Percentiles rank a stretch among this genome's conserved stretches.
Conservation (phyloP, 2,113 vertebrate genomes). For the Mormoops blainvillei region DNA sequence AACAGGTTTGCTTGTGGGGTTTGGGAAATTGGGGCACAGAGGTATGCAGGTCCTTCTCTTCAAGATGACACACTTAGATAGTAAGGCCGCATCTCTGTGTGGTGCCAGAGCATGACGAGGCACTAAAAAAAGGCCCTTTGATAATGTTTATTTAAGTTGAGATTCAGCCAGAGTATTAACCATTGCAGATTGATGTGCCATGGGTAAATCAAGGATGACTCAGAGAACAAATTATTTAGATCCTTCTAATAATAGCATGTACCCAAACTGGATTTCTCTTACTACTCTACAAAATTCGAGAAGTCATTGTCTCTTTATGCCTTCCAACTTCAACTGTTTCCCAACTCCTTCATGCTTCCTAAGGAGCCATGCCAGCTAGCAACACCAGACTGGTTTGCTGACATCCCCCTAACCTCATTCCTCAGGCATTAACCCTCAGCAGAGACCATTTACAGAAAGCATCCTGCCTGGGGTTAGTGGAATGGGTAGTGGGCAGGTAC, state of each 20-base stretch:
- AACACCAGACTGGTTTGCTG: background rate
- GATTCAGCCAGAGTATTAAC: background rate
- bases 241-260: background rate
- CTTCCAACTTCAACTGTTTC: background rate
- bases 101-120: background rate
- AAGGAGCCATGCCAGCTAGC: background rate
- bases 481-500: background rate
- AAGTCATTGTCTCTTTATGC: background rate
- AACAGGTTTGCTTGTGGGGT: background rate
- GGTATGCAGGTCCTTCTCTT: background rate
- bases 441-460: background rate
- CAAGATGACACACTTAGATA: background rate
- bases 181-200: background rate
- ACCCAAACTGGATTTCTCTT: background rate
- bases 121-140: background rate
- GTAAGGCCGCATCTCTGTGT: background rate
- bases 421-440: background rate
- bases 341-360: background rate
- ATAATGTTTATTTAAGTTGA: background rate
- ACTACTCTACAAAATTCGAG: background rate
- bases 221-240: conserved; percentile 13
- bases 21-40: background rate
- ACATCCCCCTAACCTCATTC: background rate
- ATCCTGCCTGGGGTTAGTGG: background rate
- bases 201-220: background rate